Base-by-base conservation (phyloP, 2,113 vertebrate genomes). In the Castor canadensis region DNA sequence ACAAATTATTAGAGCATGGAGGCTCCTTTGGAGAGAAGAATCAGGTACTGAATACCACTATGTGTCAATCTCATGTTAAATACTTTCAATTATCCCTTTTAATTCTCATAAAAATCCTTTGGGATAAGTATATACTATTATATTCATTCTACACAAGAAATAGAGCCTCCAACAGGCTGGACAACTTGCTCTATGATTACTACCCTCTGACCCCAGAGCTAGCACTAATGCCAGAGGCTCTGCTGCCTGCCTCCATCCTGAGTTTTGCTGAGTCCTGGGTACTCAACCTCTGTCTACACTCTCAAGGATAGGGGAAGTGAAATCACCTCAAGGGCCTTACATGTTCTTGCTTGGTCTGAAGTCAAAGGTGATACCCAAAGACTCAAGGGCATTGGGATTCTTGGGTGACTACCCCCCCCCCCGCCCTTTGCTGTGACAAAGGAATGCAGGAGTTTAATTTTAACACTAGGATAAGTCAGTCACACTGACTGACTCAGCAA, bases 241-340 rank as follows among this genome's bases (percentile, higher is more conserved):
- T 2, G 19, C 35, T n/a, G 12, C 26, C 30, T 22, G n/a, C 32
- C 32, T 6, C n/a, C 35, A 15, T 11, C 28, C 12, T 17, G 13
- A 3, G n/a, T 16, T 66, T 28, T 13, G 49, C 49, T 28, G 35
- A 85, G 40, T 72, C 56, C 54, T 43, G 16, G 47, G 12, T 16
- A 38, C 19, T 28, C 20, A 16, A 16, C 16, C n/a, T 89, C 19
- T 12, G 9, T 8, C 38, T 38, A 35, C 24, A 45, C 20, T 49
- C 69, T 40, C 26, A 47, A 17, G 16, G 45, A 3, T 6, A 1
- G n/a, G 32, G 30, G 5, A 2, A 19, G 3, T 26, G 1, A 1
- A 22, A 22, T 49, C 82, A 43, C 2, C n/a, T 35, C 22, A 1
- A 10, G 2, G 49, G 5, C 35, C 1, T 24, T n/a, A 4, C 13